Conservation (phyloP, 2,797 vertebrate species). For the Spinibarbus caldwelli region DNA sequence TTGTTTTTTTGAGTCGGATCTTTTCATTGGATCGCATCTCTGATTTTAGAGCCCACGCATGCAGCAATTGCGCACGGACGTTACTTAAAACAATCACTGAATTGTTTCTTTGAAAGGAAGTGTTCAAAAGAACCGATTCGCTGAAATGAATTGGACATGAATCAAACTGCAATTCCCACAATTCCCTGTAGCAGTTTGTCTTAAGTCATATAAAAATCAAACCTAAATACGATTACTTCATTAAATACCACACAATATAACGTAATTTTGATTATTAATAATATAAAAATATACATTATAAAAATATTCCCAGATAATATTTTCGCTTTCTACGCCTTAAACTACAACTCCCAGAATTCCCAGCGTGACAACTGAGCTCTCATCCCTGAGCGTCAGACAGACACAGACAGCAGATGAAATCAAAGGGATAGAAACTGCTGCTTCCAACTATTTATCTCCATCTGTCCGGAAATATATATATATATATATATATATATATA, state of each 20-base stretch:
- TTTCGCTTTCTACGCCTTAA: not conserved
- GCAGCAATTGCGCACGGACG: no score
- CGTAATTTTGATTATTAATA: not conserved
- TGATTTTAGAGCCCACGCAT: not conserved
- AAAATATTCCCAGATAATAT: not conserved
- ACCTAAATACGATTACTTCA: not conserved
- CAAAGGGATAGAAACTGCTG: slow-evolving; percentile 15
- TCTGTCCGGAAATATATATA: not conserved
- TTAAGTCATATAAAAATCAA: not conserved
- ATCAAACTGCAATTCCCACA: slow-evolving; percentile 52
- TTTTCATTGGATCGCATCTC: not conserved
- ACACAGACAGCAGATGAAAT: slow-evolving; percentile 4
- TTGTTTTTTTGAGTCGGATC: slow-evolving; percentile 8
- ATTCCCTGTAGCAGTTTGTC: not conserved
- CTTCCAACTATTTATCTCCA: not conserved
- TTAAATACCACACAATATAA: not conserved
- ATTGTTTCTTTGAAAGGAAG: not conserved
- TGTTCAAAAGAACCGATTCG: slow-evolving; percentile 4
- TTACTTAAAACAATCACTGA: slow-evolving; percentile 2
- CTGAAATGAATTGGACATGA: not conserved
- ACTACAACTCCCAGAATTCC: slow-evolving; percentile 56
- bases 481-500: not conserved
- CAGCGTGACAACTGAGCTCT: slow-evolving; percentile 16
- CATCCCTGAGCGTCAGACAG: not conserved
- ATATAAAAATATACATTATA: not conserved